Conservation (phyloP, 2,888 invertebrate genomes). For the Microdon myrmicae region DNA sequence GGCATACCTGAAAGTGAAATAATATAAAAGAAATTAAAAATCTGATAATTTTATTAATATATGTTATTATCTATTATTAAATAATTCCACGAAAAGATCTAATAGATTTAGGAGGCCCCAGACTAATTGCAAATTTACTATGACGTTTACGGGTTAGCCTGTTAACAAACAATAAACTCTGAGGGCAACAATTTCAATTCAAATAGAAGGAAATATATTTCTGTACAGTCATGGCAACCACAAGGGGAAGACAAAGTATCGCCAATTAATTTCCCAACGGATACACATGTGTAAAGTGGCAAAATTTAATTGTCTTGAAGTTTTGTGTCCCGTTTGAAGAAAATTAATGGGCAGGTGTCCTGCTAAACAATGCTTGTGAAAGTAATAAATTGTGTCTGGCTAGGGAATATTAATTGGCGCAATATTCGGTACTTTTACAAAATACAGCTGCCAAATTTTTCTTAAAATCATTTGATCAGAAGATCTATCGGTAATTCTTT, state of each 20-base stretch:
- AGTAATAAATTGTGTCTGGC: conserved; percentile 28
- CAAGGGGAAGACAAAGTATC: conserved; percentile 16
- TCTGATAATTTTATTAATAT: too few species aligned
- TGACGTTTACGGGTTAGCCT: too few species aligned
- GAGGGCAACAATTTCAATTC: too few species aligned
- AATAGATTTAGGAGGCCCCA: too few species aligned
- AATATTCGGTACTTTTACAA: too few species aligned
- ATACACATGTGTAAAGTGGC: conserved; percentile 19
- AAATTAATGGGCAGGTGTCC: conserved; percentile 33
- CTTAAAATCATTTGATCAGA: conserved; percentile 13
- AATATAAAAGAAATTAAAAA: conserved; percentile 4
- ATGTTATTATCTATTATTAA: too few species aligned
- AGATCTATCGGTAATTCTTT: conserved; percentile 12
- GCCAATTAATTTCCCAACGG: conserved; percentile 43
- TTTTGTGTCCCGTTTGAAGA: conserved; percentile 22
- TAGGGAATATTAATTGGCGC: too few species aligned
- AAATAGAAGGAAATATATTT: conserved; percentile 11
- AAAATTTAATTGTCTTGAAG: conserved; percentile 28
- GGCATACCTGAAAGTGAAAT: conserved; percentile 68
- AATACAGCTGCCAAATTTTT: conserved; percentile 8
- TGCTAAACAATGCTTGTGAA: conserved; percentile 19
- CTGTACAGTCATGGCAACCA: background rate
- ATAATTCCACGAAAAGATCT: too few species aligned
- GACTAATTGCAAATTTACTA: too few species aligned
- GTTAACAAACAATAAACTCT: too few species aligned